Evolutionary conservation across 2,888 invertebrate genomes (phyloP).

Genomic region (Eupithecia pulchellata): DNA sequence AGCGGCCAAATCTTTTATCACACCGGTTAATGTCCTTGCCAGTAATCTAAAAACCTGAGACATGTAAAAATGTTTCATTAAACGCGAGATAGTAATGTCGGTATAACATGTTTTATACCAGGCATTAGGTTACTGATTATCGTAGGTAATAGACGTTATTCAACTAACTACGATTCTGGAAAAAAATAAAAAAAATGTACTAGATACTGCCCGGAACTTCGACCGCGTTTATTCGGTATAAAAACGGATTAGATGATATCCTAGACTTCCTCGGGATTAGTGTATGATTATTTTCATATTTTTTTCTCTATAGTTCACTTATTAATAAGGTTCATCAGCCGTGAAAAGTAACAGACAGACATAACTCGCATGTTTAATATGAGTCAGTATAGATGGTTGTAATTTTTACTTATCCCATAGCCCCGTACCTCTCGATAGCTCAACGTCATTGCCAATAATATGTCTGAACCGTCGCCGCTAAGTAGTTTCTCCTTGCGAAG

Average conservation of each 20-base stretch:
- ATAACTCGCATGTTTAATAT: not conserved
- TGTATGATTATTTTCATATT: too few species aligned
- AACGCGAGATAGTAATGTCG: too few species aligned
- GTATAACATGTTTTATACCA: not conserved
- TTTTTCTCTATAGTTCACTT: too few species aligned
- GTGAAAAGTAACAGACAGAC: not conserved
- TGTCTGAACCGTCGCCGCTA: constrained; percentile 34
- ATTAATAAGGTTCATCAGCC: not conserved
- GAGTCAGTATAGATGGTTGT: not conserved
- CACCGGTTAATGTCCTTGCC: not conserved
- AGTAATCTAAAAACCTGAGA: not conserved
- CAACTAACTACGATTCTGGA: not conserved
- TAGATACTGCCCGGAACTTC: too few species aligned
- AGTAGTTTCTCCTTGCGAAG: constrained; percentile 39
- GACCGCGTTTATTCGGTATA: too few species aligned
- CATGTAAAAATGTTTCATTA: not conserved
- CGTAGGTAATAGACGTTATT: too few species aligned
- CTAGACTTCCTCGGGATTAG: too few species aligned
- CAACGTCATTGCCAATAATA: constrained; percentile 2
- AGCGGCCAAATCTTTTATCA: not conserved
- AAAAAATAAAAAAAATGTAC: too few species aligned
- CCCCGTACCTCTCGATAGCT: not conserved
- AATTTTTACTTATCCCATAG: not conserved
- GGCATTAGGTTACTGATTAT: too few species aligned
- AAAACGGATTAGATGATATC: too few species aligned